Percentiles rank a stretch among this genome's conserved stretches.
phyloP scores from a whole-genome alignment of 2,888 invertebrate genomes.

The Ectemnius lituratus region DNA sequence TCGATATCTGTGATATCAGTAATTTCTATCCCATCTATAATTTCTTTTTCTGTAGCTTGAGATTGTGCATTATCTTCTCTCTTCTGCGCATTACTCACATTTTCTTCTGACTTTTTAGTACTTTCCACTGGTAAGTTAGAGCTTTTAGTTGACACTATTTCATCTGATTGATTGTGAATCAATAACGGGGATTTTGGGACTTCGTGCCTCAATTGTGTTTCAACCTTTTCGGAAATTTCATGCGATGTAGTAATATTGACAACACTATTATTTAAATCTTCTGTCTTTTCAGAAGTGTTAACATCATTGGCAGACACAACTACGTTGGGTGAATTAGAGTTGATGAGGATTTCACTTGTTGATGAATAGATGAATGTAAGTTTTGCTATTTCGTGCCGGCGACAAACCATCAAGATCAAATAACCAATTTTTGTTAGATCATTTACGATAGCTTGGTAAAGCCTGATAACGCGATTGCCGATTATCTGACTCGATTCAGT shows the following conservation, averaged over 20 bases:
- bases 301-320: too few species aligned
- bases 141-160: neutral
- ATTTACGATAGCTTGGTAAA: slow-evolving; percentile 93
- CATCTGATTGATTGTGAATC: neutral
- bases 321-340: slow-evolving; percentile 83
- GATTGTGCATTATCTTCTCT: neutral
- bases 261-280: too few species aligned
- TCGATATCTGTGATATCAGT: slow-evolving; percentile 16
- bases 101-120: neutral
- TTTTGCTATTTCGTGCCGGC: slow-evolving; percentile 12
- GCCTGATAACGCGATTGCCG: slow-evolving; percentile 88
- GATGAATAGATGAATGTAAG: slow-evolving; percentile 85
- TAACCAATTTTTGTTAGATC: slow-evolving; percentile 75
- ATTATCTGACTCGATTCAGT: slow-evolving; percentile 91
- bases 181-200: too few species aligned
- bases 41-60: slow-evolving; percentile 11
- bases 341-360: slow-evolving; percentile 93
- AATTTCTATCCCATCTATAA: neutral
- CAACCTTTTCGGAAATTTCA: too few species aligned
- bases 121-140: neutral
- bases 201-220: too few species aligned
- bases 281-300: too few species aligned
- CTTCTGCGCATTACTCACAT: slow-evolving; percentile 10
- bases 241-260: too few species aligned
- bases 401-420: slow-evolving; percentile 21